Evolutionary conservation across 2,888 invertebrate genomes (phyloP).

Genomic region (Eumacrocentrus americanus): DNA sequence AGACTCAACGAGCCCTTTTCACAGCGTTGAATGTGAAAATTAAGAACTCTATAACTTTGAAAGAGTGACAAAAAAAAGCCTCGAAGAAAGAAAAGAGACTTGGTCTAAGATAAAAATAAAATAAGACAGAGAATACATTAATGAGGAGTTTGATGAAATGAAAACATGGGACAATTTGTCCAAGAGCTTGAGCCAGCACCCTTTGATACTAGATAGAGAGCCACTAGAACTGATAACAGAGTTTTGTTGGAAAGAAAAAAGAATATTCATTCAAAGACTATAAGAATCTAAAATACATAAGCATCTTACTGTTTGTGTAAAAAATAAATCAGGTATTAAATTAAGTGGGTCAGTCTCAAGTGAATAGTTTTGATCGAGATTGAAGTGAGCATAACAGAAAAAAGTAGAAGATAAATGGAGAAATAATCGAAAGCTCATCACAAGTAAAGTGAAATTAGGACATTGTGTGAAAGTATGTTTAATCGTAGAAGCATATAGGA

Average conservation of each 20-base stretch:
- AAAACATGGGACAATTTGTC: neutral
- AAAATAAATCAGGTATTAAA: neutral
- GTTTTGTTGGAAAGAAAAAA: neutral
- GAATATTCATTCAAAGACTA: neutral
- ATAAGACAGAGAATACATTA: no score
- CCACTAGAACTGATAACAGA: no score
- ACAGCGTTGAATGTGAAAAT: neutral
- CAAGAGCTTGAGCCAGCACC: no score
- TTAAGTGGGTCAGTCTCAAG: neutral
- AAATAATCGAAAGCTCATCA: slow-evolving; percentile 23
- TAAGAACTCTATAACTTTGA: neutral
- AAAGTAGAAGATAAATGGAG: neutral
- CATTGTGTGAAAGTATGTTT: slow-evolving; percentile 22
- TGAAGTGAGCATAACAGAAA: neutral
- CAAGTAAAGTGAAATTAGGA: slow-evolving; percentile 12
- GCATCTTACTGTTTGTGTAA: neutral
- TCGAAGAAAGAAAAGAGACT: neutral
- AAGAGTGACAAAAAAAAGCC: neutral
- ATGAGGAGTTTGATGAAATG: no score
- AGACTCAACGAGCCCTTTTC: no score
- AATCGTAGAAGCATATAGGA: neutral
- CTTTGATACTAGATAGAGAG: no score
- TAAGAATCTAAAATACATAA: neutral
- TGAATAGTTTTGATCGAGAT: neutral
- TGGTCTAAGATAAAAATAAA: neutral